phyloP scores from a whole-genome alignment of 2,888 invertebrate species.

The Sarcophaga variegata region DNA sequence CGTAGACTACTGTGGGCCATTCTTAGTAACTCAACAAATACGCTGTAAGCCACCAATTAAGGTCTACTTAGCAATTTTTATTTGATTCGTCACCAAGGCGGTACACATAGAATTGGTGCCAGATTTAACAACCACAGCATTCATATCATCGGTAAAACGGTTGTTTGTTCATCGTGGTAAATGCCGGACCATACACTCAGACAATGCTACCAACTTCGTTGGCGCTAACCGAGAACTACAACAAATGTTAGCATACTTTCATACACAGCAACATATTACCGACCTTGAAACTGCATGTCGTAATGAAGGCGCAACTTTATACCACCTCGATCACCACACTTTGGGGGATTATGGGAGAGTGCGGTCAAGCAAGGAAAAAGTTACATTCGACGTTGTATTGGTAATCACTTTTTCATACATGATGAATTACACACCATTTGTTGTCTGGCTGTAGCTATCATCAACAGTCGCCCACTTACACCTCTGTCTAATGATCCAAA shows the following conservation, averaged over 20 bases:
- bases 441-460: conserved; percentile 53
- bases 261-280: too few species aligned
- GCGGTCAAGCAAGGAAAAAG: conserved; percentile 41
- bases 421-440: conserved; percentile 54
- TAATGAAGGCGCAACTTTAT: not conserved
- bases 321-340: conserved; percentile 47
- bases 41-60: conserved; percentile 3
- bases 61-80: conserved; percentile 28
- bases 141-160: not conserved
- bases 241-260: too few species aligned
- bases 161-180: conserved; percentile 31
- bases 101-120: not conserved
- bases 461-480: conserved; percentile 55
- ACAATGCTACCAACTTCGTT: conserved; percentile 20
- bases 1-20: not conserved
- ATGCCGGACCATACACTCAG: conserved; percentile 13
- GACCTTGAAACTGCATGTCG: too few species aligned
- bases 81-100: conserved; percentile 35
- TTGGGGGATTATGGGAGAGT: conserved; percentile 57
- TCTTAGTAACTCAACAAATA: conserved; percentile 22
- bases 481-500: conserved; percentile 2
- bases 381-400: conserved; percentile 22
- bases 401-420: conserved; percentile 3
- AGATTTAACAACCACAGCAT: conserved; percentile 5
- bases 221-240: conserved; percentile 30